Evolutionary conservation across 2,888 invertebrate genomes (phyloP).

Genomic region (Biston stratarius): DNA sequence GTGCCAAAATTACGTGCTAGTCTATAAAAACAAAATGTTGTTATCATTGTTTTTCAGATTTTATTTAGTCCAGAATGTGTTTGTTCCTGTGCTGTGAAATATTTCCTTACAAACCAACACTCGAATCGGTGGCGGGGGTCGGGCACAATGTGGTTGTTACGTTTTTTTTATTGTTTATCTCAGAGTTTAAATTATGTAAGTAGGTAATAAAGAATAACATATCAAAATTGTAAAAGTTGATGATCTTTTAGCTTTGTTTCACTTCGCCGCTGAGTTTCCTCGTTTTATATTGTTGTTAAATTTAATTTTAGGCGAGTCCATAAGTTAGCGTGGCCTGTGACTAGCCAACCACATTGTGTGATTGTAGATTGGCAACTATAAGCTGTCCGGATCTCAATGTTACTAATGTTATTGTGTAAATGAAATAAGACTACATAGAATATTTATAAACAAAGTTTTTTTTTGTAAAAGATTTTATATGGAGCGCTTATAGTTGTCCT

Average conservation of each 20-base stretch:
- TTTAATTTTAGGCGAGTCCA: constrained; percentile 39
- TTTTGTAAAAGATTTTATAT: constrained; percentile 42
- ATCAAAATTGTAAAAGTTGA: constrained; percentile 43
- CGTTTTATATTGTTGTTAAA: constrained; percentile 20
- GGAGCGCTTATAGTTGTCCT: constrained; percentile 47
- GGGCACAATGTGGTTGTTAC: constrained; percentile 68
- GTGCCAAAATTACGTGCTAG: constrained; percentile 87
- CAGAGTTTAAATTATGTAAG: constrained; percentile 45
- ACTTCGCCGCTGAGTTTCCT: constrained; percentile 24
- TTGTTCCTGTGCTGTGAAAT: constrained; percentile 85
- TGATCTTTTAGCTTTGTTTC: constrained; percentile 23
- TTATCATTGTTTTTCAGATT: constrained; percentile 84
- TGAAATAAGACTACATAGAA: constrained; percentile 43
- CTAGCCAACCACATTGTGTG: constrained; percentile 47
- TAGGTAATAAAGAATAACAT: constrained; percentile 45
- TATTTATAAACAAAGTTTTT: constrained; percentile 40
- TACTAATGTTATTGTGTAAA: constrained; percentile 42
- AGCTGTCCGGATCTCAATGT: constrained; percentile 51
- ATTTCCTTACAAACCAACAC: constrained; percentile 83
- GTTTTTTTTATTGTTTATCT: constrained; percentile 52
- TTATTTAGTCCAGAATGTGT: constrained; percentile 86
- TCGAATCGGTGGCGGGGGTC: constrained; percentile 59
- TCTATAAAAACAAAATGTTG: constrained; percentile 80
- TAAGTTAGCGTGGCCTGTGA: constrained; percentile 36
- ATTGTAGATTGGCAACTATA: constrained; percentile 56